These are phyloP conservation scores for Damaliscus lunatus DNA, from an alignment of 2,113 vertebrate genomes.

Conservation along the genomic window DNA sequence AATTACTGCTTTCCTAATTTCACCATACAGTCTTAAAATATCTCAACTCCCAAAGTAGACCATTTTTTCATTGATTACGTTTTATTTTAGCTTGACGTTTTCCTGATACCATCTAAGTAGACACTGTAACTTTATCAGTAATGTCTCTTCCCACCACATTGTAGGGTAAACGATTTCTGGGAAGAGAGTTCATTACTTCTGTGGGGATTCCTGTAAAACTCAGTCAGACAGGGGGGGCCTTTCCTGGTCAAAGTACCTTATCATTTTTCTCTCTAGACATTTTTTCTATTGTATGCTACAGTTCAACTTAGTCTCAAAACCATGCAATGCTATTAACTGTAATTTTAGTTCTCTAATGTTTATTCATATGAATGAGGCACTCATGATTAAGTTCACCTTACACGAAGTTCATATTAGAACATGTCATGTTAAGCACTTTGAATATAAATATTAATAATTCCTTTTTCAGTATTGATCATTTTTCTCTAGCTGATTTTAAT, in stretches of 20 bases:
- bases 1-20: neutral
- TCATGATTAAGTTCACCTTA: neutral
- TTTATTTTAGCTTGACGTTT: conserved; percentile 8
- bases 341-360: neutral
- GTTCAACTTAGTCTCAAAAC: neutral
- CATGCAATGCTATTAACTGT: neutral
- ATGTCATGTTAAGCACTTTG: neutral
- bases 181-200: conserved; percentile 21
- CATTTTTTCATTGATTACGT: neutral
- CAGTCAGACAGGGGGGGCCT: accelerated
- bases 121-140: neutral
- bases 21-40: neutral
- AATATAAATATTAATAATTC: neutral
- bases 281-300: neutral
- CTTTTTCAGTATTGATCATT: neutral
- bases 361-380: neutral
- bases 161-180: neutral
- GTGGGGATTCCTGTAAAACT: conserved; percentile 15
- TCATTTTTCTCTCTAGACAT: neutral
- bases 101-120: conserved; percentile 20
- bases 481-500: neutral
- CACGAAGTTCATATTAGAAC: neutral
- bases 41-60: neutral
- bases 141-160: neutral
- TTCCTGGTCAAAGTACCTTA: neutral